A percentile compares a stretch with the other conserved stretches of the same genome.
Conservation (phyloP, 2,888 invertebrate species). For the Sipha maydis region DNA sequence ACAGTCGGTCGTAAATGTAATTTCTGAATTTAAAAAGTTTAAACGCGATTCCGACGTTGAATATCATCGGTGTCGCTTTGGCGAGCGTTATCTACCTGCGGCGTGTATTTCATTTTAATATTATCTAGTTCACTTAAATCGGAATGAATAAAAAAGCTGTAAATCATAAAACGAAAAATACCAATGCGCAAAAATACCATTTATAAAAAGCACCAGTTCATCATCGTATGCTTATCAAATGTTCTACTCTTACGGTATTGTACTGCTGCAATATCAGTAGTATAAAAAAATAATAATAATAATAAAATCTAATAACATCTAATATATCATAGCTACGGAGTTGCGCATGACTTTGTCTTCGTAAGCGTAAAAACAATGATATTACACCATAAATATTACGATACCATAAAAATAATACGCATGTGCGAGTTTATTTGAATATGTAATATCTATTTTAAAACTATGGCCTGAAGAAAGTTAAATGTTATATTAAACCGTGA, state of each 20-base stretch:
- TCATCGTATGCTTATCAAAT: not conserved
- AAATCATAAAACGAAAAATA: not conserved
- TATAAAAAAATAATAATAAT: too few relatives aligned
- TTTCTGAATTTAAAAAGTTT: not conserved
- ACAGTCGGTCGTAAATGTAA: not conserved
- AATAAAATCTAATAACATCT: too few relatives aligned
- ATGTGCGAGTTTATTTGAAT: too few relatives aligned
- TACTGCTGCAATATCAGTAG: not conserved
- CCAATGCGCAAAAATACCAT: not conserved
- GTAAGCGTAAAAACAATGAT: too few relatives aligned
- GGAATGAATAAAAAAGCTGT: not conserved
- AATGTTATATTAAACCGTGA: too few relatives aligned
- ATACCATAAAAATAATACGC: too few relatives aligned
- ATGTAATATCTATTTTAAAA: too few relatives aligned
- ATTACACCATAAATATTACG: too few relatives aligned
- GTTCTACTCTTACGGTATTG: not conserved
- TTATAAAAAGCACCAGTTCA: not conserved
- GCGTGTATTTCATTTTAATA: not conserved
- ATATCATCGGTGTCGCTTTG: not conserved
- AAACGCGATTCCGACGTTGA: not conserved
- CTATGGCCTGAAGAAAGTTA: too few relatives aligned
- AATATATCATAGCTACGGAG: too few relatives aligned
- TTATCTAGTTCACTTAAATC: not conserved
- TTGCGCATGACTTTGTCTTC: too few relatives aligned
- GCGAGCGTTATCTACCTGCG: not conserved